Evolutionary conservation across 2,797 vertebrate genomes (phyloP).

Genomic region (Eulemur rubriventer): DNA sequence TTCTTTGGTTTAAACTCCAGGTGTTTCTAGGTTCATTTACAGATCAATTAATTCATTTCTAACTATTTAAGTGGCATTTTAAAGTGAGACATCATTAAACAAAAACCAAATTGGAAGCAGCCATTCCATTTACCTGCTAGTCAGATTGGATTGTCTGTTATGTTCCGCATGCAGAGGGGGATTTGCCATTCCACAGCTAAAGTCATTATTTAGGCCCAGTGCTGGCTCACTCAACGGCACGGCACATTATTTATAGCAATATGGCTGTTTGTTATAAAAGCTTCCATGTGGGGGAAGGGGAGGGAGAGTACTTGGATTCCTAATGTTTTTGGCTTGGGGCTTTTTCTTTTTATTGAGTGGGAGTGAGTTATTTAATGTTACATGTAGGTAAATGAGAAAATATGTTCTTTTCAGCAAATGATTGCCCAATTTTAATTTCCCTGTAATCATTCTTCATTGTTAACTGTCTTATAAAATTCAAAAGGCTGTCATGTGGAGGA

Average conservation of each 20-base stretch:
- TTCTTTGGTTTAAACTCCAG: background rate
- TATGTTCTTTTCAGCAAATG: constrained; percentile 20
- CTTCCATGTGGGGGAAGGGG: background rate
- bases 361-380: constrained; percentile 59
- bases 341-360: constrained; percentile 58
- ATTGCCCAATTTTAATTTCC: constrained; percentile 55
- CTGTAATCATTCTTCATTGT: constrained; percentile 61
- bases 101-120: background rate
- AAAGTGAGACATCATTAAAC: constrained; percentile 25
- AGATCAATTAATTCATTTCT: background rate
- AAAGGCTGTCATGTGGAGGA: constrained; percentile 40
- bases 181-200: background rate
- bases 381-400: constrained; percentile 57
- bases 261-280: background rate
- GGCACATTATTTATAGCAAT: background rate
- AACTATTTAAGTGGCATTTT: constrained; percentile 28
- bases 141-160: background rate
- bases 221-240: background rate
- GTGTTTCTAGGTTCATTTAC: constrained; percentile 25
- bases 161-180: background rate
- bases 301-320: background rate
- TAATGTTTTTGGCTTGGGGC: constrained; percentile 23
- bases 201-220: background rate
- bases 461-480: constrained; percentile 59
- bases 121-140: background rate